Percentiles rank a stretch among this genome's conserved stretches.
phyloP scores from a whole-genome alignment of 2,797 vertebrate genomes.

The Parambassis ranga region DNA sequence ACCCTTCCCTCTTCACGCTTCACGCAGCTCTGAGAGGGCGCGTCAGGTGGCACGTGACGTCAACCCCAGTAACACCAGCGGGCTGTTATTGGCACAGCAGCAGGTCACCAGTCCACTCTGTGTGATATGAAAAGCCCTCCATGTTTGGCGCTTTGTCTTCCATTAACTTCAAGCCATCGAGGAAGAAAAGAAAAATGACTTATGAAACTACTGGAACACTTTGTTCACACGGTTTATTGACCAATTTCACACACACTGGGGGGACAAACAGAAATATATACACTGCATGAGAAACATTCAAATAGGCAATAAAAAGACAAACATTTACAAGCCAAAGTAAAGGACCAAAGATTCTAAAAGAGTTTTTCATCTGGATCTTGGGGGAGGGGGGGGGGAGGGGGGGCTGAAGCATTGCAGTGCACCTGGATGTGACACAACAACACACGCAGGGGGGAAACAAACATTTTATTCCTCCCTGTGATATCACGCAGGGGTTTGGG shows the following conservation, averaged over 20 bases:
- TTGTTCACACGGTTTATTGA: constrained; percentile 78
- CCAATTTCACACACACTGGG: constrained; percentile 73
- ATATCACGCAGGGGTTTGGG: constrained; percentile 20
- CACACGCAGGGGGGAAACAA: constrained; percentile 26
- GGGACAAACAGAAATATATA: constrained; percentile 74
- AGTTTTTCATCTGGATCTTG: constrained; percentile 41
- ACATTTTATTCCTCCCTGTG: constrained; percentile 27
- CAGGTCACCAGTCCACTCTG: constrained; percentile 41
- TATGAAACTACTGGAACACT: constrained; percentile 2
- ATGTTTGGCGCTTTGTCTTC: constrained; percentile 34
- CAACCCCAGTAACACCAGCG: constrained; percentile 52
- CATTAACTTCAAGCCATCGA: constrained; percentile 17
- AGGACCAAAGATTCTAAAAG: constrained; percentile 44
- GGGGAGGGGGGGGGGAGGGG: constrained; percentile 1
- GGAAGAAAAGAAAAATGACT: neutral
- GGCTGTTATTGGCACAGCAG: constrained; percentile 41
- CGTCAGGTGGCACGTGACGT: constrained; percentile 74
- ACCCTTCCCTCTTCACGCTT: neutral
- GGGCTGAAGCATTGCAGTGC: constrained; percentile 55
- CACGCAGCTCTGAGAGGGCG: constrained; percentile 15
- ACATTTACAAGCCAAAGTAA: constrained; percentile 69
- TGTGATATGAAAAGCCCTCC: constrained; percentile 35
- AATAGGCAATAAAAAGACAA: constrained; percentile 63
- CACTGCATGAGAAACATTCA: constrained; percentile 67
- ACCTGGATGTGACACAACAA: constrained; percentile 49